These are phyloP conservation scores for Bombus pascuorum DNA, from an alignment of 1,140 invertebrate species.

Conservation along the genomic window DNA sequence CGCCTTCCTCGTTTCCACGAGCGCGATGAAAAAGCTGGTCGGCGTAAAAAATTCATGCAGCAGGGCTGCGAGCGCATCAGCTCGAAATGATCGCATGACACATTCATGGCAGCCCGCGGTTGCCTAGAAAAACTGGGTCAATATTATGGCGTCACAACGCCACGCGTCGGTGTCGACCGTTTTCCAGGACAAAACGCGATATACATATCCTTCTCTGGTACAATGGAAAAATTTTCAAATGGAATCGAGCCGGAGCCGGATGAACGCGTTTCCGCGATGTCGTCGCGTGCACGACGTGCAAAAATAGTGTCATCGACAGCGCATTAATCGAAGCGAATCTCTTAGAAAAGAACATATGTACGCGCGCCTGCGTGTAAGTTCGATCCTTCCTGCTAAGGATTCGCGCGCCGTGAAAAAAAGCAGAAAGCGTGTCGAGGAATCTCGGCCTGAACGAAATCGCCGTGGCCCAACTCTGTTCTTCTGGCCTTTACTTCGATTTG, in stretches of 20 bases:
- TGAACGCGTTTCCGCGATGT: conserved; percentile 24
- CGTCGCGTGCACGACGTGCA: not conserved
- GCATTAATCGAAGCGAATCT: conserved; percentile 35
- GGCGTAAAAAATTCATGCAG: conserved; percentile 33
- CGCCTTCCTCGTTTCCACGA: not conserved
- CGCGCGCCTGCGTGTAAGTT: not conserved
- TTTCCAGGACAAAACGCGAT: not conserved
- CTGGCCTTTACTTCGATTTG: conserved; percentile 7
- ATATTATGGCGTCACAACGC: conserved; percentile 56
- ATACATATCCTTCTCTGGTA: not conserved
- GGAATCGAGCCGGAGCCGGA: not conserved
- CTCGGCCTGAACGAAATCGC: conserved; percentile 1
- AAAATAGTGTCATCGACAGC: conserved; percentile 39
- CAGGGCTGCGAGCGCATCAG: conserved; percentile 26
- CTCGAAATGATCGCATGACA: conserved; percentile 55
- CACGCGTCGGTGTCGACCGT: conserved; percentile 4
- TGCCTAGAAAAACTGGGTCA: conserved; percentile 61
- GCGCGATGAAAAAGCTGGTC: not conserved
- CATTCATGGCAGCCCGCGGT: conserved; percentile 45
- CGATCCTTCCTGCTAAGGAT: conserved; percentile 22
- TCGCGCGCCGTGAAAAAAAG: conserved; percentile 9
- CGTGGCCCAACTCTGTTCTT: not conserved
- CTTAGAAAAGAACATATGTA: conserved; percentile 14
- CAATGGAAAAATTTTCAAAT: conserved; percentile 16
- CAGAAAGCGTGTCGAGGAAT: conserved; percentile 25